These are phyloP conservation scores for Lemur catta DNA, from an alignment of 2,797 vertebrate genomes.

Conservation along the genomic window DNA sequence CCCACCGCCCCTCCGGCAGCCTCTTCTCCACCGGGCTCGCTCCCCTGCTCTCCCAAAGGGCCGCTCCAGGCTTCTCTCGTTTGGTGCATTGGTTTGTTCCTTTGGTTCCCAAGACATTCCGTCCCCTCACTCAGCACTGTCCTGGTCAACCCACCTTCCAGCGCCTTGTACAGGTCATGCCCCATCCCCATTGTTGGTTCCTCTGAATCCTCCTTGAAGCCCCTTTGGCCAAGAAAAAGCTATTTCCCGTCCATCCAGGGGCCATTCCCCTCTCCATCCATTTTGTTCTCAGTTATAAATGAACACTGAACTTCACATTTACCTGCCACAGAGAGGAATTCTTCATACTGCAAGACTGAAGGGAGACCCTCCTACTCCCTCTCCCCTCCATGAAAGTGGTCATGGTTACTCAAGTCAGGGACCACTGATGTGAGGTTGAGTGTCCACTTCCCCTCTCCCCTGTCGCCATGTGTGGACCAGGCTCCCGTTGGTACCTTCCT, in stretches of 20 bases:
- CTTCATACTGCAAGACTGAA: rapidly evolving
- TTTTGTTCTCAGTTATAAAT: neutral
- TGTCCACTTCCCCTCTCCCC: rapidly evolving
- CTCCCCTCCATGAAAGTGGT: rapidly evolving
- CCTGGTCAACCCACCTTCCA: rapidly evolving
- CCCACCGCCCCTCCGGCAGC: rapidly evolving
- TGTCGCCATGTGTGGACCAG: rapidly evolving
- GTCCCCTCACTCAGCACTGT: neutral
- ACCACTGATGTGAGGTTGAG: neutral
- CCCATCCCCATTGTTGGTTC: neutral
- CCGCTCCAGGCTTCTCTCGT: neutral
- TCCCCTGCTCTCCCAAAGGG: neutral
- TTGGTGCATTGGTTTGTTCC: rapidly evolving
- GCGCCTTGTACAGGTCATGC: rapidly evolving
- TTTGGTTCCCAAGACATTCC: neutral
- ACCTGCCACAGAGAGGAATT: no score
- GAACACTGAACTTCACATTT: neutral
- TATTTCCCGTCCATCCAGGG: neutral
- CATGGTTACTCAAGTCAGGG: neutral
- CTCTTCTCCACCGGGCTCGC: neutral
- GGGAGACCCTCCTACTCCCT: neutral
- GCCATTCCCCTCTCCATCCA: neutral
- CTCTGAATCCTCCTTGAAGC: neutral
- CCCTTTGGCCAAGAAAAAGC: neutral
- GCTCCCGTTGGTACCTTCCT: neutral